These are phyloP conservation scores for Ormyrus labotus DNA, from an alignment of 2,888 invertebrate species.

Conservation along the genomic window DNA sequence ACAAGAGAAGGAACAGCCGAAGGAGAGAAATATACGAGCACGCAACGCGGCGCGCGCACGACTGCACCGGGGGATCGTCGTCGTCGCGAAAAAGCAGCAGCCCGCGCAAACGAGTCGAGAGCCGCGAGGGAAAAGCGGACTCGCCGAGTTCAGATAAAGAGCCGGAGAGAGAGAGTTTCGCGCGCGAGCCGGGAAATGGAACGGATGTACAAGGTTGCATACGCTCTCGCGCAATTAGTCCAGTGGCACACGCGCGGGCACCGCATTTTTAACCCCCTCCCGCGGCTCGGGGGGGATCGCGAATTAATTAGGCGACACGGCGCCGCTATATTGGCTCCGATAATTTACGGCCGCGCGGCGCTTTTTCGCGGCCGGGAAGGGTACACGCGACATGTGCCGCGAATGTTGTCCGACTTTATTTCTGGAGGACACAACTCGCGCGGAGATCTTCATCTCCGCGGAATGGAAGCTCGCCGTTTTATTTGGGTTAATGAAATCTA, in stretches of 20 bases:
- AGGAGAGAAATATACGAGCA: not conserved
- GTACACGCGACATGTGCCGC: too few relatives aligned
- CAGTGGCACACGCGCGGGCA: constrained; percentile 8
- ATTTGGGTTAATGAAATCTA: constrained; percentile 38
- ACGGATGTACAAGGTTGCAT: constrained; percentile 2
- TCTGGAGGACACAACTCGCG: not conserved
- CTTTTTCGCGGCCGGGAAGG: too few relatives aligned
- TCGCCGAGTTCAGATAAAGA: not conserved
- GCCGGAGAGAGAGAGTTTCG: not conserved
- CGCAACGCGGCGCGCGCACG: not conserved
- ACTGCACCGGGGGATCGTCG: too few relatives aligned
- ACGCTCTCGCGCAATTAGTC: constrained; percentile 18
- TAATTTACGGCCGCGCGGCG: not conserved
- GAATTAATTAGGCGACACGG: constrained; percentile 32
- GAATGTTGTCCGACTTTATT: too few relatives aligned
- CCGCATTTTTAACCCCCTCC: not conserved
- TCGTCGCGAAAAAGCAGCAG: too few relatives aligned
- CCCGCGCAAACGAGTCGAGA: not conserved
- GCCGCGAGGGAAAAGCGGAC: not conserved
- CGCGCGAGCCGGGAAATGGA: not conserved
- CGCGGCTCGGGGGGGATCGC: not conserved
- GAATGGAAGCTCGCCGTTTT: constrained; percentile 8
- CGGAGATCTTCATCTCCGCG: constrained; percentile 10
- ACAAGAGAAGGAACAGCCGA: too few relatives aligned
- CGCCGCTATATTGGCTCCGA: not conserved